Evolutionary conservation across 2,797 vertebrate species (phyloP), one percentile per base, ranked within the genome.

Genomic region (Chrosomus eos): DNA sequence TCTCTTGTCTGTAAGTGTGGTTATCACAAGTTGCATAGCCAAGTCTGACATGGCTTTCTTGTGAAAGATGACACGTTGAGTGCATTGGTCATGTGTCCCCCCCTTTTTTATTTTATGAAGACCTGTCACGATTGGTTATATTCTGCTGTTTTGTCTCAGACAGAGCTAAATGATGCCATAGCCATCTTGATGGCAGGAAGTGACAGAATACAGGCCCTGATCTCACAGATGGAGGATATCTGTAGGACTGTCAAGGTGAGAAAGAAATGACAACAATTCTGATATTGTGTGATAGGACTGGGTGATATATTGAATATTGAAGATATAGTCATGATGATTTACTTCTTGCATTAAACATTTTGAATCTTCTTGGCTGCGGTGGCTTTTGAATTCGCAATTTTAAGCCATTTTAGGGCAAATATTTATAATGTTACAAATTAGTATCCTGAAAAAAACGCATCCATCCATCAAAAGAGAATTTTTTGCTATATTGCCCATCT

Each of bases 151-250:
- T 84, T 81, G 38, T 89, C 85, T 67, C 95, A 97, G 97, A 94
- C 92, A 0, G 96, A 97, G 89, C 93, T 98, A 87, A 97, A 96
- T 0, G 96, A 98, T 0, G 94, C 96, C 79, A 97, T 98, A 5
- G 96, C 96, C 0, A 92, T 95, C 93, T 90, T 98, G 91, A 96
- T 98, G 84, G 97, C 96, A 0, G 95, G 95, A 36, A 98, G 98
- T 0, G 97, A 98, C 93, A 94, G 96, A 1, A 92, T 97, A 91
- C 96, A 98, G 92, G 95, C 95, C 0, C 92, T 96, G 89, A 95
- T 98, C 93, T 93, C 95, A 0, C 96, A 97, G 93, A 96, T 98
- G 96, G 97, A 98, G 81, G 95, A 96, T 72, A 95, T 96, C 89
- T 97, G 96, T 92, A 93, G 84, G 89, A 94, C 92, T n/a, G 91